Evolutionary conservation across 2,113 vertebrate species (phyloP).

Genomic region (Haemorhous mexicanus): DNA sequence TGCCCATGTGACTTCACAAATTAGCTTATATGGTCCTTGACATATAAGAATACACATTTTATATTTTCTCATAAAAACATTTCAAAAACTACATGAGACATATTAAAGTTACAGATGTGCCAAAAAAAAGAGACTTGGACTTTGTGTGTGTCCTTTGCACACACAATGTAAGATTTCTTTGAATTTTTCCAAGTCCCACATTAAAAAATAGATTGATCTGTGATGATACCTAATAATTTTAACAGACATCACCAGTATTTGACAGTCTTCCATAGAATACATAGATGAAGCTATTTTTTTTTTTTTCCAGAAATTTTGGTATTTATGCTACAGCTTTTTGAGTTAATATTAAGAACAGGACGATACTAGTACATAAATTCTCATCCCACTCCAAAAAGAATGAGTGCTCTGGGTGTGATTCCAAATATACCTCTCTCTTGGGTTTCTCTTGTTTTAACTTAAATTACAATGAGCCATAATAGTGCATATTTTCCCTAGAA

Average conservation of each 20-base stretch:
- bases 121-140: neutral
- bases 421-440: constrained; percentile 26
- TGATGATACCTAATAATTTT: constrained; percentile 13
- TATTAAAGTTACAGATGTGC: neutral
- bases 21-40: neutral
- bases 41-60: neutral
- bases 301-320: neutral
- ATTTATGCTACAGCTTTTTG: neutral
- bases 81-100: neutral
- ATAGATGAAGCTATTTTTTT: neutral
- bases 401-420: neutral
- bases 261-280: neutral
- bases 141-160: neutral
- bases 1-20: neutral
- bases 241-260: neutral
- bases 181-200: neutral
- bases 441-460: neutral
- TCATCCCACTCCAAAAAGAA: constrained; percentile 1
- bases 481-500: neutral
- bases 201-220: constrained; percentile 3
- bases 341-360: neutral
- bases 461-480: constrained; percentile 13
- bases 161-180: neutral
- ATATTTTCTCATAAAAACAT: neutral
- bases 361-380: neutral